Evolutionary conservation across 1,140 invertebrate genomes (phyloP), one percentile per base, ranked within the genome.

Genomic region (Pogonomyrmex barbatus): DNA sequence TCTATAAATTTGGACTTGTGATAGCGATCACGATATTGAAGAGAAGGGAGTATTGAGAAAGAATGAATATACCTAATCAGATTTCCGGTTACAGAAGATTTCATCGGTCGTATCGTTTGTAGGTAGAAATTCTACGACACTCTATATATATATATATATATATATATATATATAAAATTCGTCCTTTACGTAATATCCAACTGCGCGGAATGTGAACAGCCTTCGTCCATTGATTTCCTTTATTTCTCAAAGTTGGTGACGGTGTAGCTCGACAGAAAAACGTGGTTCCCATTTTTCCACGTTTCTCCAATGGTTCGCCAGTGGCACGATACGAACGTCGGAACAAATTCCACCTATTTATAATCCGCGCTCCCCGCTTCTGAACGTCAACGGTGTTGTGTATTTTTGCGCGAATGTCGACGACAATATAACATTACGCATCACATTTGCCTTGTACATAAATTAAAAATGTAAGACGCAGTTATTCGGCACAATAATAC

Each of bases 331-430:
- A 71, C 30, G 33, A 52, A 68, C n/a, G 39, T 24, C 30, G 36
- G 56, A 58, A 82, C 10, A 14, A 71, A 82, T 82, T 58, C 52
- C 39, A 12, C 8, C 79, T 82, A 82, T 82, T 73, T 73, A 82
- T 82, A 82, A 47, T 82, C 12, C 30, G 14, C 42, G 24, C 10
- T 60, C 30, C 24, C 24, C 63, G 17, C 14, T 82, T 71, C 58
- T 58, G 9, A 56, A 45, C 65, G 24, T 24, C 67, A 50, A 82
- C n/a, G 17, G 17, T 42, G 5, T 71, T 58, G 58, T 14, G 67
- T 42, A 58, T 71, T 82, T 42, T 82, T 36, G 4, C 30, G 30
- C 30, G 24, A 5, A 1, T 6, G 17, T 17, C 30, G 54, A 54
- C 17, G 47, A 68, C 36, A 42, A 47, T 6, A 24, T 36, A 39